Percentiles rank a stretch among this genome's conserved stretches.
Conservation (phyloP, 2,888 invertebrate genomes). For the Parnassius mnemosyne region DNA sequence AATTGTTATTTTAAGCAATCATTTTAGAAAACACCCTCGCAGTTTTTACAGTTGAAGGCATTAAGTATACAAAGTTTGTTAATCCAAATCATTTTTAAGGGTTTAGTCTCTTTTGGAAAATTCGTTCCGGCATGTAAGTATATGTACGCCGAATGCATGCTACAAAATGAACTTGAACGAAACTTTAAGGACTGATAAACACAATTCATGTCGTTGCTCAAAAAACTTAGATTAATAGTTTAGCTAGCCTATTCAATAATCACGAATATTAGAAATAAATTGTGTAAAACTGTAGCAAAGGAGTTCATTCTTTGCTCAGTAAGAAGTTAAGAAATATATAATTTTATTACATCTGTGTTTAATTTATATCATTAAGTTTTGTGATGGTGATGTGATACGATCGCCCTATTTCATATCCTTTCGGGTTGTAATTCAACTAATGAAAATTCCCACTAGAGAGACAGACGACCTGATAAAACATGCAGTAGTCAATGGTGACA, state of each 20-base stretch:
- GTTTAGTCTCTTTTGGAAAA: conserved; percentile 7
- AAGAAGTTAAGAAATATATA: conserved; percentile 12
- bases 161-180: conserved; percentile 10
- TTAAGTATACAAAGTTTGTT: conserved; percentile 1
- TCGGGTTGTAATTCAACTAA: no score
- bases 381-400: no score
- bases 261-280: conserved; percentile 7
- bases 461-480: no score
- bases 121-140: neutral
- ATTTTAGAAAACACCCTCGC: conserved; percentile 15
- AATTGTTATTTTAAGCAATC: conserved; percentile 13
- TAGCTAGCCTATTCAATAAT: conserved; percentile 4
- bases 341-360: neutral
- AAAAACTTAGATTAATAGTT: conserved; percentile 22
- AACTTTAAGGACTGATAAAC: conserved; percentile 25
- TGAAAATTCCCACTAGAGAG: no score
- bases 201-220: conserved; percentile 24
- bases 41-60: neutral
- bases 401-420: no score
- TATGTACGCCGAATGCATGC: conserved; percentile 1
- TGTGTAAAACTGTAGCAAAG: neutral
- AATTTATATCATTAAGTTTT: no score
- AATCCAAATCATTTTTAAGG: conserved; percentile 3
- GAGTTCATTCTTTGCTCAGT: neutral
- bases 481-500: no score